Percentiles rank a stretch among this genome's conserved stretches.
Conservation (phyloP, 2,888 invertebrate genomes). For the Sicus ferrugineus region DNA sequence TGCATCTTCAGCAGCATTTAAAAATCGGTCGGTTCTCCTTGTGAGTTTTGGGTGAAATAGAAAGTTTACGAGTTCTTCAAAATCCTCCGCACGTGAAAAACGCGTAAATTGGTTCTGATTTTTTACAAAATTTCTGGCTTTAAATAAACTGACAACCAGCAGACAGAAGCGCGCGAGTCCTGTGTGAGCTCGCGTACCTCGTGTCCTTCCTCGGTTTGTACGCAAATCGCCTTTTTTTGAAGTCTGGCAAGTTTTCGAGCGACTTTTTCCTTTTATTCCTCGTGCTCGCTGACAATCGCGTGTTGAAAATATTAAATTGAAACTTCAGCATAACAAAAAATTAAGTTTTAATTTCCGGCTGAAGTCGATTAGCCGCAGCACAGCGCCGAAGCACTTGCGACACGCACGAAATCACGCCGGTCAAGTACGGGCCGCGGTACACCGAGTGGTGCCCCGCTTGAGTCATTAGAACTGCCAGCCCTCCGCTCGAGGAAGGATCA, state of each 20-base stretch:
- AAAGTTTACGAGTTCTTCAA: background rate
- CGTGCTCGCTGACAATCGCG: slow-evolving; percentile 11
- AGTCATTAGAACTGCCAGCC: background rate
- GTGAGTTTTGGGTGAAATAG: background rate
- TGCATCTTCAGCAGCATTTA: too few relatives aligned
- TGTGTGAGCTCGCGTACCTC: too few relatives aligned
- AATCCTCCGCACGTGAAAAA: background rate
- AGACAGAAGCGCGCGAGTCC: background rate
- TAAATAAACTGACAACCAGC: background rate
- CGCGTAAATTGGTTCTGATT: background rate
- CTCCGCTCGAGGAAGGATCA: background rate
- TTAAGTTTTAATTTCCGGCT: slow-evolving; percentile 25
- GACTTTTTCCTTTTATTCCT: background rate
- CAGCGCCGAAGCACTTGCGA: background rate
- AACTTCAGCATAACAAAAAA: slow-evolving; percentile 9
- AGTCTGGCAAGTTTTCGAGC: background rate
- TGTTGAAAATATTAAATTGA: slow-evolving; percentile 24
- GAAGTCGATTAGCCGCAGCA: slow-evolving; percentile 7
- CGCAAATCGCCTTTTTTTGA: too few relatives aligned
- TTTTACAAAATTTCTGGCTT: background rate
- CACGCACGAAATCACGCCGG: background rate
- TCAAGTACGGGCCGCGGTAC: background rate
- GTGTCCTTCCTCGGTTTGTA: too few relatives aligned
- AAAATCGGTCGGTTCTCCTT: too few relatives aligned
- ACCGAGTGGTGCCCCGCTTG: background rate